phyloP scores from a whole-genome alignment of 2,888 invertebrate genomes.

The Drosophila borealis region DNA sequence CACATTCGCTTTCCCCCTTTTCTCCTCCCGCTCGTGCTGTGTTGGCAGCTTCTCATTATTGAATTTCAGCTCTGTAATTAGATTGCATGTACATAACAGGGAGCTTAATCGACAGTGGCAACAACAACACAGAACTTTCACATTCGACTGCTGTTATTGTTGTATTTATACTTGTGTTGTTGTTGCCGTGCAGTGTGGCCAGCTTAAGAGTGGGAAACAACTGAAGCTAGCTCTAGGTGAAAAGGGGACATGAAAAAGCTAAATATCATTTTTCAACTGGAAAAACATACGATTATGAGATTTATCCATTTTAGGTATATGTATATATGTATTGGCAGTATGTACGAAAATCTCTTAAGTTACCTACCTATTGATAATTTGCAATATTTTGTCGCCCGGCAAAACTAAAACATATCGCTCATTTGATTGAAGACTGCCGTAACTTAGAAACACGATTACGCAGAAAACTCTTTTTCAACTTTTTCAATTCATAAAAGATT shows the following conservation, averaged over 20 bases:
- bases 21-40: conserved; percentile 13
- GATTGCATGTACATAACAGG: conserved; percentile 44
- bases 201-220: neutral
- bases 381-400: too few species aligned
- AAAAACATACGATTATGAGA: too few species aligned
- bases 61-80: conserved; percentile 49
- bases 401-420: too few species aligned
- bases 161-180: conserved; percentile 13
- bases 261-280: too few species aligned
- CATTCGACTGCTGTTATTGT: conserved; percentile 42
- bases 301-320: too few species aligned
- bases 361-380: too few species aligned
- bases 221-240: neutral
- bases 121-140: conserved; percentile 64
- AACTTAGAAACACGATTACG: too few species aligned
- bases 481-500: too few species aligned
- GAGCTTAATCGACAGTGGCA: conserved; percentile 28
- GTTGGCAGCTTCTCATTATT: conserved; percentile 41
- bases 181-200: conserved; percentile 16
- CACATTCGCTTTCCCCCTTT: conserved; percentile 14
- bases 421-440: too few species aligned
- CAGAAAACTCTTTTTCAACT: too few species aligned
- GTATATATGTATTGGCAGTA: too few species aligned
- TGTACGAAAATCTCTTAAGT: neutral
- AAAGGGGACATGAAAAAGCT: neutral